These are phyloP conservation scores for Tribolium freemani DNA, from an alignment of 2,888 invertebrate genomes.

Conservation along the genomic window DNA sequence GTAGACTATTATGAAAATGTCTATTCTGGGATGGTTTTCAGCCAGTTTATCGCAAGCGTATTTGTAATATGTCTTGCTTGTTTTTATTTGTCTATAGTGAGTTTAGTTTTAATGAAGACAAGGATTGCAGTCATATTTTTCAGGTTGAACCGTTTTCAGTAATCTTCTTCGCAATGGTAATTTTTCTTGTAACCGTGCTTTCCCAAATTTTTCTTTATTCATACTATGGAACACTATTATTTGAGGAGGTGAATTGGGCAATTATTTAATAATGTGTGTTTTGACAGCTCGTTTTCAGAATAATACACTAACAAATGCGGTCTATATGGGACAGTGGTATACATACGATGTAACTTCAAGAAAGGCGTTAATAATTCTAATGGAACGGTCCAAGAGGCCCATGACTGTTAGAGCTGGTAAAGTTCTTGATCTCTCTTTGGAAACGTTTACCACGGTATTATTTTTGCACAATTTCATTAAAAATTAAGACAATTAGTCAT, in stretches of 20 bases:
- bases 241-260: constrained; percentile 7
- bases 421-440: constrained; percentile 69
- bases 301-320: constrained; percentile 63
- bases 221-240: constrained; percentile 1
- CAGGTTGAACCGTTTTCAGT: neutral
- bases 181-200: neutral
- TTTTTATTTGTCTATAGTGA: constrained; percentile 1
- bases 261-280: neutral
- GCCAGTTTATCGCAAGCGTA: constrained; percentile 4
- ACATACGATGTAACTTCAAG: constrained; percentile 64
- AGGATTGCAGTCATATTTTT: no score
- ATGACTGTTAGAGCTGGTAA: constrained; percentile 68
- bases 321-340: constrained; percentile 66
- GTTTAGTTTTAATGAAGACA: neutral
- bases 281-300: constrained; percentile 62
- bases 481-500: neutral
- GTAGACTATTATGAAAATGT: constrained; percentile 1
- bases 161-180: neutral
- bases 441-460: constrained; percentile 70
- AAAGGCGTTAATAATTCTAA: constrained; percentile 66
- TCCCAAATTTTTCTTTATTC: constrained; percentile 10
- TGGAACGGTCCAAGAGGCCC: constrained; percentile 69
- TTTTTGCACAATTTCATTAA: neutral
- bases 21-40: constrained; percentile 1
- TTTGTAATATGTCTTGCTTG: constrained; percentile 7